phyloP scores from a whole-genome alignment of 2,113 vertebrate genomes.

The Pristiophorus japonicus region DNA sequence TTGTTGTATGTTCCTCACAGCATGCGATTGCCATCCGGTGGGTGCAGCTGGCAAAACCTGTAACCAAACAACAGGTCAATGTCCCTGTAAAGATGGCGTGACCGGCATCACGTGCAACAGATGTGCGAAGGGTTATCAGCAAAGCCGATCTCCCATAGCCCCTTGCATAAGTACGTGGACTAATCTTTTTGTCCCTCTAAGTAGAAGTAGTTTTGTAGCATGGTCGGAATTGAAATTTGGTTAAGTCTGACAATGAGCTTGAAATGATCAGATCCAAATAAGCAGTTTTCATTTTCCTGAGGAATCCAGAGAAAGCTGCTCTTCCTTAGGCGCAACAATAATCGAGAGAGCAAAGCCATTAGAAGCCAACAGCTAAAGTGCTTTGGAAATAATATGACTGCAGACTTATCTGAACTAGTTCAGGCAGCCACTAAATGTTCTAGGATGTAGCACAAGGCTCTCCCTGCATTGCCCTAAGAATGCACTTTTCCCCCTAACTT shows the following conservation, averaged over 20 bases:
- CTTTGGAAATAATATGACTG: neutral
- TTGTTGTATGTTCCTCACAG: conserved; percentile 67
- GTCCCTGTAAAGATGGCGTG: conserved; percentile 98
- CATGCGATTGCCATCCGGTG: conserved; percentile 97
- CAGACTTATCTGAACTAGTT: neutral
- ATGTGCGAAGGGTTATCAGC: conserved; percentile 98
- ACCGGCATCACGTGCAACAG: conserved; percentile 97
- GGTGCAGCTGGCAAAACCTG: conserved; percentile 97
- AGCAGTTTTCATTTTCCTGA: neutral
- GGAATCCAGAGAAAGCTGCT: neutral
- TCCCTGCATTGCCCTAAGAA: neutral
- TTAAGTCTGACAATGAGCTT: neutral
- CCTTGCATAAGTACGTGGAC: conserved; percentile 94
- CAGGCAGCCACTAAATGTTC: neutral
- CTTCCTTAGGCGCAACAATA: neutral
- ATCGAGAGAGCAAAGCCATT: neutral
- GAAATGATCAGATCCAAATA: neutral
- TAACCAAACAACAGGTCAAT: conserved; percentile 98
- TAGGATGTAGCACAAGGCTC: neutral
- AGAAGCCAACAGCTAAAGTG: neutral
- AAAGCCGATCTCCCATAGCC: conserved; percentile 95
- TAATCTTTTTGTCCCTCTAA: conserved; percentile 30
- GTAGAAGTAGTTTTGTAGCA: conserved; percentile 19
- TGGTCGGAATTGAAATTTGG: conserved; percentile 15
- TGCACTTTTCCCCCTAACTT: neutral